Base-by-base conservation (phyloP, 2,888 invertebrate species). In the Cyclophora punctaria region DNA sequence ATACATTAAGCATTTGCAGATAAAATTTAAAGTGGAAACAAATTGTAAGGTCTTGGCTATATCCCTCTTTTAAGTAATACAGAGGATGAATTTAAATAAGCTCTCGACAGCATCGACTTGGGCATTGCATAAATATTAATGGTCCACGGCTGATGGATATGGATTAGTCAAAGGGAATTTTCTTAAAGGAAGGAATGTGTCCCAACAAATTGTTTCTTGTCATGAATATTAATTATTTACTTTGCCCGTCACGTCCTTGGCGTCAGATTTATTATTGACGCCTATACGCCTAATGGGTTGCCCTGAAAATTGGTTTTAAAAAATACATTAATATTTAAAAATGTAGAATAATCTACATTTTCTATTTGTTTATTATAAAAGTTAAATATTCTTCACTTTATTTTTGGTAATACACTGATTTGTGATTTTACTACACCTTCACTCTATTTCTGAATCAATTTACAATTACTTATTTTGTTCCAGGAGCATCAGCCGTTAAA, bases 401-500 rank as follows among this genome's bases (percentile, higher is more conserved):
- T 20, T 20, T 20, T 20, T 20, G 20, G 20, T 20, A 20, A 20
- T 20, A 20, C 20, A 20, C 20, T n/a, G n/a, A n/a, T n/a, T 20
- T 20, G 20, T 20, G 20, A 20, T 20, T 20, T 20, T 20, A 20
- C 20, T 20, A 20, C 20, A 20, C 20, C 20, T 20, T 20, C 20
- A 20, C 20, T 20, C 20, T 20, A 20, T 20, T 20, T 20, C 20
- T 20, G 20, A 20, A 20, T 20, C 20, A 20, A 20, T 20, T 20
- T 20, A 20, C 20, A 20, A 20, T 54, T 20, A 20, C 67, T 64
- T 66, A 49, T 44, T 63, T 87, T 80, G 80, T 87, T 90, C 5
- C 90, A 92, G 91, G 89, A 75, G 71, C 87, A 50, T 74, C 80
- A 47, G 89, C 90, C 53, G 90, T 92, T 60, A 90, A 91, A 71